phyloP scores from a whole-genome alignment of 2,888 invertebrate species.

The Adela reaumurella region DNA sequence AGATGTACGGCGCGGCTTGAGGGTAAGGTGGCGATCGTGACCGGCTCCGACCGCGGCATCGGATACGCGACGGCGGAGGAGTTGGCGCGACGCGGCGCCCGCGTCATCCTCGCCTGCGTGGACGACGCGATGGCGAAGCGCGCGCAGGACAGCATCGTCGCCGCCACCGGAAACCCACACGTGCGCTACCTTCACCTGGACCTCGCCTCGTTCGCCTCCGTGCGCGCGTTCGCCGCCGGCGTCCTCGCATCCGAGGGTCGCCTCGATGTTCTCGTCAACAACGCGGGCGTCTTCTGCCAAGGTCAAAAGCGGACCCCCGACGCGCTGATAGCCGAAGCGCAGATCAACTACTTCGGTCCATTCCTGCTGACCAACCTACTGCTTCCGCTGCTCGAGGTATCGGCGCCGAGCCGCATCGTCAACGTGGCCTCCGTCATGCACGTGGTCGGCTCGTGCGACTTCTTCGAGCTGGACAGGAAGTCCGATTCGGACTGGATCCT shows the following conservation, averaged over 20 bases:
- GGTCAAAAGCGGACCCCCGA: conserved; percentile 57
- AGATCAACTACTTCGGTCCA: conserved; percentile 69
- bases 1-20: too few relatives aligned
- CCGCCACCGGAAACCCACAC: too few relatives aligned
- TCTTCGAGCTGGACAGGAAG: conserved; percentile 46
- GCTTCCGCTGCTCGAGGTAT: conserved; percentile 55
- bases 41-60: too few relatives aligned
- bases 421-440: conserved; percentile 63
- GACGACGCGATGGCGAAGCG: too few relatives aligned
- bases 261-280: too few relatives aligned
- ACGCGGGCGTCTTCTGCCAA: conserved; percentile 46
- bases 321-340: conserved; percentile 65
- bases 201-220: conserved; percentile 41
- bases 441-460: conserved; percentile 38
- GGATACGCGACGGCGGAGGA: too few relatives aligned
- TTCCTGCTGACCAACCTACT: conserved; percentile 69
- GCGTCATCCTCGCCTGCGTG: too few relatives aligned
- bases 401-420: too few relatives aligned
- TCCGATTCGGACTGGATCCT: conserved; percentile 46
- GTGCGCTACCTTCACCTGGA: conserved; percentile 38
- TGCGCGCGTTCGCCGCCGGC: conserved; percentile 53
- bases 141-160: too few relatives aligned
- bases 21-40: too few relatives aligned
- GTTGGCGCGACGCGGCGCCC: too few relatives aligned
- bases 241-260: too few relatives aligned